Base-by-base conservation (phyloP, 2,888 invertebrate species). In the Brachylomia viminalis region DNA sequence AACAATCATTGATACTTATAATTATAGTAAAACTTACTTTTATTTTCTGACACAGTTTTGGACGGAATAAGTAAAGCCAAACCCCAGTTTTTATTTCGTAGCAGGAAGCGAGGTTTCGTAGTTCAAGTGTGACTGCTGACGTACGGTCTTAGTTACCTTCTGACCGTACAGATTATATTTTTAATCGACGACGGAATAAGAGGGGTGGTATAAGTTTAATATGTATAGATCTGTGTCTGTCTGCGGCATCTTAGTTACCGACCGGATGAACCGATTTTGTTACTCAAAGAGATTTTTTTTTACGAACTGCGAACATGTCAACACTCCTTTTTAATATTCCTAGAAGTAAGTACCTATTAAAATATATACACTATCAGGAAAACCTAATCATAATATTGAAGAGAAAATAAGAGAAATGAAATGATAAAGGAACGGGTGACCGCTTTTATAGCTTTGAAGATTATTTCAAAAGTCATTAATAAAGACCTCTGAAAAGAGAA, bases 381-480 rank as follows among this genome's bases (percentile, higher is more conserved):
- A 67, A 27, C 27, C n/a, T 45, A 20, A 45, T 52, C n/a, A 10
- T 45, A 61, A 62, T 67, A 65, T 61, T 23, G 71, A 59, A 67
- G n/a, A 15, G 10, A 42, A 75, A 20, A 59, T 27, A 54, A 64
- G 20, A 58, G 27, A 71, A 65, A 72, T 23, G n/a, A 77, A 72
- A 71, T 45, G 58, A 52, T 68, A 52, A 61, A 47, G 52, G 23
- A 47, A 59, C n/a, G 45, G 75, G 23, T 38, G 23, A 47, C 45
- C n/a, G 69, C 58, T 64, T 45, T 30, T 10, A 27, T 59, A 38
- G 17, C 68, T 77, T 77, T 62, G 61, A 68, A 27, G 52, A 62
- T 23, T 56, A 49, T 62, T 77, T 69, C 30, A 62, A 69, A 80
- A 70, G 61, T 75, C 61, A 70, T 80, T 74, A 66, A 56, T 62